These are phyloP conservation scores for Ips nitidus DNA, from an alignment of 1,140 invertebrate species.

Conservation along the genomic window DNA sequence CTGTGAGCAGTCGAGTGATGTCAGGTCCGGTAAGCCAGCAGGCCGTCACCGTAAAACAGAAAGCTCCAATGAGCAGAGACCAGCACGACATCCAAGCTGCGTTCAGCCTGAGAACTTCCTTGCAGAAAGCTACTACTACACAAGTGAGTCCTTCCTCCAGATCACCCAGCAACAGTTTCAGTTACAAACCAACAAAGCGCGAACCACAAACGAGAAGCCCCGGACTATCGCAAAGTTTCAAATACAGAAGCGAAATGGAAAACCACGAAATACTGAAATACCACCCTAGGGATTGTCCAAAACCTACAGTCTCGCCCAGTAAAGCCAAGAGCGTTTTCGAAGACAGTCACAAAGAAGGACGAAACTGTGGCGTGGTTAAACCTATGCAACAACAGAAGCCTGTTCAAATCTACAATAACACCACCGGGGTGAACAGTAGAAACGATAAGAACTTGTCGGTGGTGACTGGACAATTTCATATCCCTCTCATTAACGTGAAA, in stretches of 20 bases:
- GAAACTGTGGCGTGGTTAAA: conserved; percentile 37
- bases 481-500: conserved; percentile 48
- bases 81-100: conserved; percentile 53
- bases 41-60: conserved; percentile 60
- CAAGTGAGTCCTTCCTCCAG: conserved; percentile 10
- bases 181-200: conserved; percentile 22
- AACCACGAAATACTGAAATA: conserved; percentile 12
- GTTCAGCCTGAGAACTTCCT: conserved; percentile 55
- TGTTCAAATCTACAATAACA: conserved; percentile 28
- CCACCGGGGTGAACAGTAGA: conserved; percentile 1
- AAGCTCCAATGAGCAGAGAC: conserved; percentile 53
- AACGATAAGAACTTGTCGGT: conserved; percentile 49
- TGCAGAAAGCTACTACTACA: conserved; percentile 50
- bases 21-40: conserved; percentile 63
- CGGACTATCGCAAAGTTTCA: conserved; percentile 33
- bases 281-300: conserved; percentile 32
- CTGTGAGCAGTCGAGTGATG: conserved; percentile 66
- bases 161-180: conserved; percentile 34
- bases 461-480: conserved; percentile 54
- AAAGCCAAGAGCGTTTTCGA: conserved; percentile 30
- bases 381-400: conserved; percentile 38
- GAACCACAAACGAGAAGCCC: conserved; percentile 29
- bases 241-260: conserved; percentile 30
- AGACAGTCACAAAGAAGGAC: conserved; percentile 19
- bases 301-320: conserved; percentile 29